Evolutionary conservation across 2,888 invertebrate species (phyloP), one percentile per base, ranked within the genome.

Genomic region (Cremastobaeus sp.): DNA sequence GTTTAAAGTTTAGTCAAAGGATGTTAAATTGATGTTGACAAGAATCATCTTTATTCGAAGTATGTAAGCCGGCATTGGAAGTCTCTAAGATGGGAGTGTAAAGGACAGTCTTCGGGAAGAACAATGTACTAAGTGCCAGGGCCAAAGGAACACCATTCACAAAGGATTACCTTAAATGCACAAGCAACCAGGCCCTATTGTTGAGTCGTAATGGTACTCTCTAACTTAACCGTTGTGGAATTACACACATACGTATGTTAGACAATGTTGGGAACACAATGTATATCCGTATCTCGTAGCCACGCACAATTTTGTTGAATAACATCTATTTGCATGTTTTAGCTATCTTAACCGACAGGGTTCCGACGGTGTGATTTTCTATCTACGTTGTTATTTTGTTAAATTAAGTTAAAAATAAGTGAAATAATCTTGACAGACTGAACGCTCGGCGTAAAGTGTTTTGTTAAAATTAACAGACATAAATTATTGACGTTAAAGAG

Each of bases 1-100:
- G 39, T 65, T 62, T 25, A 9, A 48, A 52, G 28, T 48, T 69
- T 32, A 54, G 69, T 65, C 47, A 64, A 64, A 74, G 69, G 74
- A 64, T 54, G 80, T 79, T 82, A 84, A 86, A 84, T 85, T 85
- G 85, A 85, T 86, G 85, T 86, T 86, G 86, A 87, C 84, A 83
- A 80, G 76, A 80, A 76, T 79, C 84, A 72, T 72, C 52, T 72
- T 60, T 47, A 69, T 59, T 20, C 62, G 54, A 52, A 69, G 48
- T 55, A 43, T 43, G 47, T 12, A 52, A 64, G 54, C 47, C 15
- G 48, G 64, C 14, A 54, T 62, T 78, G 74, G 75, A 76, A 75
- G 79, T 77, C 75, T 66, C 77, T 74, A 80, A 79, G 80, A 84
- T 79, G 79, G 81, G 83, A 81, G 82, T 82, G 82, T 84, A 83